Conservation (phyloP, 2,888 invertebrate genomes). For the Agrypnus murinus region DNA sequence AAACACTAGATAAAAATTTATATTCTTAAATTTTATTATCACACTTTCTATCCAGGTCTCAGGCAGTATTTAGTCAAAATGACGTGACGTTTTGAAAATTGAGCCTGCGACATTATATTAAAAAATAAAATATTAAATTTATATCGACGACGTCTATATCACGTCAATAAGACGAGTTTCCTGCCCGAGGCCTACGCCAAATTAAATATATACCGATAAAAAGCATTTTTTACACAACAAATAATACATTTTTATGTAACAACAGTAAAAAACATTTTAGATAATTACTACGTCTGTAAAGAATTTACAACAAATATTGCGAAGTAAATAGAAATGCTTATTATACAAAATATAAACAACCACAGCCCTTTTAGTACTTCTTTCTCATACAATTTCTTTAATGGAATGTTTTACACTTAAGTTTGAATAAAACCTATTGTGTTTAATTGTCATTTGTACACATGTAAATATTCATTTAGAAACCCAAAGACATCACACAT, state of each 20-base stretch:
- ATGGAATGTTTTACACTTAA: conserved; percentile 25
- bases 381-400: too few species aligned
- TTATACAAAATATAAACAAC: not conserved
- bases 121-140: not conserved
- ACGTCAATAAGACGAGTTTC: too few species aligned
- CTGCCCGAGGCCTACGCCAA: too few species aligned
- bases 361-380: not conserved
- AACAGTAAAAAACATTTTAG: too few species aligned
- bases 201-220: too few species aligned
- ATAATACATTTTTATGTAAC: too few species aligned
- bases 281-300: too few species aligned
- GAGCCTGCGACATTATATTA: not conserved
- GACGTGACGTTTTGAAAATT: not conserved
- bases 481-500: conserved; percentile 68
- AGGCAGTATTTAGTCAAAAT: too few species aligned
- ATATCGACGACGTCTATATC: too few species aligned
- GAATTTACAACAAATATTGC: too few species aligned
- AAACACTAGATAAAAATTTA: conserved; percentile 32
- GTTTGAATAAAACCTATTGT: too few species aligned
- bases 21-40: conserved; percentile 47
- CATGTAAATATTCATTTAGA: not conserved
- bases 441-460: conserved; percentile 38
- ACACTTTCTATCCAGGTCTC: conserved; percentile 48
- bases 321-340: not conserved
- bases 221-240: too few species aligned